phyloP scores from a whole-genome alignment of 64 coral and sea anemone genomes.

The Stichodactyla mertensii region DNA sequence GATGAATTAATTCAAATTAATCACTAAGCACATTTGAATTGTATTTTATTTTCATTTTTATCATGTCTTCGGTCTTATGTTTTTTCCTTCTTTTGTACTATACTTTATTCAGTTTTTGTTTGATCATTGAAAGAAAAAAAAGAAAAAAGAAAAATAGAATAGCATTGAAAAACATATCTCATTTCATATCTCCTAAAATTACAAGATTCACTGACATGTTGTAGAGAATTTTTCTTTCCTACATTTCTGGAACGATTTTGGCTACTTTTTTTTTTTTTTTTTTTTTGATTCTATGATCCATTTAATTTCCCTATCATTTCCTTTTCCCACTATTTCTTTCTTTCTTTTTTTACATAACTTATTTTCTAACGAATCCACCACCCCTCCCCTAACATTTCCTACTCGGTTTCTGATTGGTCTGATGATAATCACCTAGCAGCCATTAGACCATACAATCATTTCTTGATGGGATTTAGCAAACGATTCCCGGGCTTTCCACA shows the following conservation, averaged over 20 bases:
- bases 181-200: not conserved
- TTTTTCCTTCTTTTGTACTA: too few species aligned
- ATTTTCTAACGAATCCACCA: not conserved
- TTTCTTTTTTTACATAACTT: too few species aligned
- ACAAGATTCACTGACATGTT: too few species aligned
- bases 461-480: not conserved
- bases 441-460: not conserved
- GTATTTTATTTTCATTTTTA: too few species aligned
- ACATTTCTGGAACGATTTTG: not conserved
- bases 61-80: too few species aligned
- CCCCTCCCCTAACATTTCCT: not conserved
- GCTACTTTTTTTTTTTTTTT: not conserved
- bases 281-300: not conserved
- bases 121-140: too few species aligned
- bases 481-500: not conserved
- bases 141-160: too few species aligned
- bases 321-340: not conserved
- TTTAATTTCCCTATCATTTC: not conserved
- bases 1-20: too few species aligned
- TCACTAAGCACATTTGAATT: too few species aligned
- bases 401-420: not conserved
- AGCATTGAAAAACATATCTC: too few species aligned
- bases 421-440: not conserved
- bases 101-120: too few species aligned
- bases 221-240: not conserved